These are phyloP conservation scores for Pocillopora meandrina DNA, from an alignment of 92 coral and sea anemone species.

Conservation along the genomic window DNA sequence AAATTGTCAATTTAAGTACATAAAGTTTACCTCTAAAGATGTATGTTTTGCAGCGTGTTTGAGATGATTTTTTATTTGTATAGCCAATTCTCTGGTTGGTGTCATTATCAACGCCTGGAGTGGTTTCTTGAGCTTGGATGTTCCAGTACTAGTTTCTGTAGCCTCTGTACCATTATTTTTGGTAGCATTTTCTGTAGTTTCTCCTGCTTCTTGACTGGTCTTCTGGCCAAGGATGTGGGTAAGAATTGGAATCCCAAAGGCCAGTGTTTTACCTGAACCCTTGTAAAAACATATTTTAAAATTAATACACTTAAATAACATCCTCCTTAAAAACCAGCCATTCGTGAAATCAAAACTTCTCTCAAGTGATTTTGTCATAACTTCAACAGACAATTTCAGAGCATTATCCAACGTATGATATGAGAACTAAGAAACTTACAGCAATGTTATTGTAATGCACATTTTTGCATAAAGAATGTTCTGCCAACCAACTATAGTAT, in stretches of 20 bases:
- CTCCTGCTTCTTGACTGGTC: constrained; percentile 10
- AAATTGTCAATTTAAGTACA: neutral
- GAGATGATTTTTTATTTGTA: constrained; percentile 84
- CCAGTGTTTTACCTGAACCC: constrained; percentile 99
- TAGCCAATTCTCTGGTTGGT: constrained; percentile 94
- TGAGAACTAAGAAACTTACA: too few species aligned
- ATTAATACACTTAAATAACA: neutral
- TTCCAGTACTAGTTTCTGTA: neutral
- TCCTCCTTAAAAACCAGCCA: too few species aligned
- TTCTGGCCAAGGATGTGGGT: constrained; percentile 63
- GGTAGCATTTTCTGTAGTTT: constrained; percentile 5
- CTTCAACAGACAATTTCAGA: too few species aligned
- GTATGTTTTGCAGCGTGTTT: constrained; percentile 73
- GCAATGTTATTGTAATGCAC: too few species aligned
- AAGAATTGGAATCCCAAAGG: constrained; percentile 93
- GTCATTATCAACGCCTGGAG: constrained; percentile 83
- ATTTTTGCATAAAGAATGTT: too few species aligned
- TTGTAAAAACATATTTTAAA: neutral
- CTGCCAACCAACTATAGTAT: too few species aligned
- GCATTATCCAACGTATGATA: too few species aligned
- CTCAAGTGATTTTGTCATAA: too few species aligned
- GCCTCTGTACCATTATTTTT: neutral
- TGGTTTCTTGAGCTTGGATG: constrained; percentile 20
- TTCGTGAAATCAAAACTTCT: too few species aligned
- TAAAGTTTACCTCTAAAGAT: constrained; percentile 57